Percentiles rank a stretch among this genome's conserved stretches.
Conservation (phyloP, 2,797 vertebrate species). For the Dendrocincla tyrannina region DNA sequence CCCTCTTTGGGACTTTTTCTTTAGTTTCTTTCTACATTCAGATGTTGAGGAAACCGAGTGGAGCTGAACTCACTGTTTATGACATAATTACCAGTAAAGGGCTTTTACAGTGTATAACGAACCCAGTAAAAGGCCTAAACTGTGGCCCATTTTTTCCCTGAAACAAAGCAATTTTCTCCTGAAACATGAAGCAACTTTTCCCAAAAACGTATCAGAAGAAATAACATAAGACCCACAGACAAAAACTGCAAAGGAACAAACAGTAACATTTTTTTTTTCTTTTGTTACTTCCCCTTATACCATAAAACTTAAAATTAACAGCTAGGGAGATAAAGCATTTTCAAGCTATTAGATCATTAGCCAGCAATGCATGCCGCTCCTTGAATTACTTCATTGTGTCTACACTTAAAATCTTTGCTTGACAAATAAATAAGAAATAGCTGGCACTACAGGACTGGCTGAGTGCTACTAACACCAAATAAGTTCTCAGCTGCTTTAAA, state of each 20-base stretch:
- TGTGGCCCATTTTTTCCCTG: not conserved
- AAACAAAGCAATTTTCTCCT: conserved; percentile 3
- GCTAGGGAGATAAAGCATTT: conserved; percentile 35
- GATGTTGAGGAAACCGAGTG: not conserved
- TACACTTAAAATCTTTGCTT: conserved; percentile 7
- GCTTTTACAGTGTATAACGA: not conserved
- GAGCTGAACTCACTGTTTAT: not conserved
- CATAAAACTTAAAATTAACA: not conserved
- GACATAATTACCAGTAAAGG: conserved; percentile 44
- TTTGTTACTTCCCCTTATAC: not conserved
- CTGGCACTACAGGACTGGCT: not conserved
- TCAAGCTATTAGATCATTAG: conserved; percentile 56
- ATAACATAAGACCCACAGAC: not conserved
- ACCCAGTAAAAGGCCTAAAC: conserved; percentile 7
- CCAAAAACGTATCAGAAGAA: not conserved
- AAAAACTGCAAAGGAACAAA: not conserved
- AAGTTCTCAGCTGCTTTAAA: not conserved
- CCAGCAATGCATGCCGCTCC: not conserved
- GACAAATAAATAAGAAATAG: conserved; percentile 5
- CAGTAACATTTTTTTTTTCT: not conserved
- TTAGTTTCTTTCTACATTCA: not conserved
- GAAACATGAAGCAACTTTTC: not conserved
- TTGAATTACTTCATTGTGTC: conserved; percentile 56
- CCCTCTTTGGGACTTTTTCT: not conserved
- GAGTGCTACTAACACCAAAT: not conserved